phyloP scores from a whole-genome alignment of 1,140 invertebrate genomes.

The Choristoneura fumiferana region DNA sequence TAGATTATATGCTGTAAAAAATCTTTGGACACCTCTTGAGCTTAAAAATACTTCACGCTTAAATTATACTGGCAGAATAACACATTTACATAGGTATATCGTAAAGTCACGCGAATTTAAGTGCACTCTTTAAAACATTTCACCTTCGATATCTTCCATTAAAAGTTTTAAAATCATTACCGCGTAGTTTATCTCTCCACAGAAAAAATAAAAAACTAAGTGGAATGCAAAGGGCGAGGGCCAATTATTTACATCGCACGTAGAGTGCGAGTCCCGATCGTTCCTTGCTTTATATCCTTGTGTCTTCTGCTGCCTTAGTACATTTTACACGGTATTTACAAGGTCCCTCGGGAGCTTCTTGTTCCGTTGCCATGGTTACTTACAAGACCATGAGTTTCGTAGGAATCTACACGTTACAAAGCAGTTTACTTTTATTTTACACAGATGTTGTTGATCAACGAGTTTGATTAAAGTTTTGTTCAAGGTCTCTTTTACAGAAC shows the following conservation, averaged over 20 bases:
- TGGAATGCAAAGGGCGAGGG: constrained; percentile 34
- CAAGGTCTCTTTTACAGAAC: too few relatives aligned
- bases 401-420: too few relatives aligned
- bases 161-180: constrained; percentile 1
- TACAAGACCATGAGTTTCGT: neutral
- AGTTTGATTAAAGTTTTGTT: too few relatives aligned
- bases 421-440: too few relatives aligned
- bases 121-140: constrained; percentile 16
- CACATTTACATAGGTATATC: too few relatives aligned
- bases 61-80: too few relatives aligned
- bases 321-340: constrained; percentile 51
- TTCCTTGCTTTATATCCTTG: constrained; percentile 25
- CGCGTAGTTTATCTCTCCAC: constrained; percentile 27
- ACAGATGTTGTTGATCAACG: too few relatives aligned
- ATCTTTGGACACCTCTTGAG: too few relatives aligned
- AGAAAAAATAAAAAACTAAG: constrained; percentile 28
- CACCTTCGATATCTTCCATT: constrained; percentile 6
- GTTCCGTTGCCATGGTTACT: constrained; percentile 23
- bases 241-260: constrained; percentile 42
- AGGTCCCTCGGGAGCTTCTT: constrained; percentile 33
- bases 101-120: constrained; percentile 29
- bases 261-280: constrained; percentile 17
- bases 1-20: too few relatives aligned
- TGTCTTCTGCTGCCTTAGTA: constrained; percentile 47
- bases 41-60: too few relatives aligned